Evolutionary conservation across 2,797 vertebrate species (phyloP), one percentile per base, ranked within the genome.

Genomic region (Semotilus atromaculatus): DNA sequence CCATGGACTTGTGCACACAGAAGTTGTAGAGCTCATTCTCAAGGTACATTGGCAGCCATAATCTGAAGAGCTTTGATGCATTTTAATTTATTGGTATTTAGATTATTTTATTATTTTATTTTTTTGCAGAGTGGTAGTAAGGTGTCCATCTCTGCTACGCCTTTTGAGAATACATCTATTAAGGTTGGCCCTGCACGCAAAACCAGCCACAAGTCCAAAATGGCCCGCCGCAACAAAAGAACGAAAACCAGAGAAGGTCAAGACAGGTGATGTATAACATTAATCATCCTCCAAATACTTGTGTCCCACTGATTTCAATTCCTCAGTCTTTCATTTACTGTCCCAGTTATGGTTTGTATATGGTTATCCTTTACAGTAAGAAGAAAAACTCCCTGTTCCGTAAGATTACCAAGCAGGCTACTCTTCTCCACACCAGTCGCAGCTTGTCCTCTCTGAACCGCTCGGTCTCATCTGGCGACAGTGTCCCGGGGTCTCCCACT

Each of bases 151-250:
- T 96, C 95, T 2, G 97, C 98, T 77, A 98, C 98, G 0, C 97
- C 97, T 0, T 97, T 99, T 90, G 98, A 99, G 90, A 99, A 99
- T 91, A 99, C 98, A 0, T 98, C 98, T 77, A 99, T 99, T 91
- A 98, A 98, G 91, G 95, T 98, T 64, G 98, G 98, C 5, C 98
- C 98, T 0, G 98, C 98, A 64, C 94, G 98, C 23, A 99, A 97
- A 91, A 95, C 96, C 82, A 95, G 93, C 91, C 93, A 95, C 90
- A 99, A 97, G 90, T 96, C 97, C 86, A 99, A 98, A 92, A 99
- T 99, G 98, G 98, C 97, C 23, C 94, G 98, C 43, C 96, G 98
- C 89, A 98, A 95, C 93, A 98, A 98, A 94, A 97, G 96, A 91
- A 96, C 90, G 88, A 97, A 95, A 92, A 96, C 88, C 86, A 98